Percentiles rank a stretch among this genome's conserved stretches.
Conservation (phyloP, 2,888 invertebrate genomes). For the Colletes collaris region DNA sequence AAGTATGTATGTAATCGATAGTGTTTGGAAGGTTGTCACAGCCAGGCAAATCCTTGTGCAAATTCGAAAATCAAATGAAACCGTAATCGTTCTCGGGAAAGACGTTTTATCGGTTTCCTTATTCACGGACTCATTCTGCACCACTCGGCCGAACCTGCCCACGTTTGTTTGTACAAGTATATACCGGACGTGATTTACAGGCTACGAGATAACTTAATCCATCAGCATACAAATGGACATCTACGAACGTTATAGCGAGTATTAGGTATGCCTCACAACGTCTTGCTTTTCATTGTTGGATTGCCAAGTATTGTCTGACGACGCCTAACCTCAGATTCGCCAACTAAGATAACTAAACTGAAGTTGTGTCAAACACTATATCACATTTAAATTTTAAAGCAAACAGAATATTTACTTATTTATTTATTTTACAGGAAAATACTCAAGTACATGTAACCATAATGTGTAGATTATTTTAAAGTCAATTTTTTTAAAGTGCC, state of each 20-base stretch:
- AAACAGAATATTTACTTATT: no score
- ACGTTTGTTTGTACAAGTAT: constrained; percentile 69
- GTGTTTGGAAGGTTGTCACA: background rate
- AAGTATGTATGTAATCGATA: background rate
- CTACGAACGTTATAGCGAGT: constrained; percentile 36
- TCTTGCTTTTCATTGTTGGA: constrained; percentile 17
- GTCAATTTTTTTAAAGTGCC: no score
- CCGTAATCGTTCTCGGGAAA: constrained; percentile 27
- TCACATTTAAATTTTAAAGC: no score
- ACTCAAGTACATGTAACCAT: no score
- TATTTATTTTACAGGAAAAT: no score
- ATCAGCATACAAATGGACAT: constrained; percentile 63
- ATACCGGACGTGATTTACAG: constrained; percentile 75
- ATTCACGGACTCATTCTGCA: constrained; percentile 27
- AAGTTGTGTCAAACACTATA: no score
- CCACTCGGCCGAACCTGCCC: constrained; percentile 54
- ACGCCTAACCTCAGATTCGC: constrained; percentile 16
- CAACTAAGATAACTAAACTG: background rate
- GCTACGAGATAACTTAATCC: constrained; percentile 74
- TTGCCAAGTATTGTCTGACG: constrained; percentile 31
- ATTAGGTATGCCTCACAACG: constrained; percentile 33
- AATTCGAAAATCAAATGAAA: constrained; percentile 11
- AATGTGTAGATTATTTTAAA: no score
- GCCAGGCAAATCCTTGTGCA: background rate
- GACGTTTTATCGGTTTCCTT: constrained; percentile 40